These are phyloP conservation scores for Celastrina argiolus DNA, from an alignment of 2,888 invertebrate genomes.

Conservation along the genomic window DNA sequence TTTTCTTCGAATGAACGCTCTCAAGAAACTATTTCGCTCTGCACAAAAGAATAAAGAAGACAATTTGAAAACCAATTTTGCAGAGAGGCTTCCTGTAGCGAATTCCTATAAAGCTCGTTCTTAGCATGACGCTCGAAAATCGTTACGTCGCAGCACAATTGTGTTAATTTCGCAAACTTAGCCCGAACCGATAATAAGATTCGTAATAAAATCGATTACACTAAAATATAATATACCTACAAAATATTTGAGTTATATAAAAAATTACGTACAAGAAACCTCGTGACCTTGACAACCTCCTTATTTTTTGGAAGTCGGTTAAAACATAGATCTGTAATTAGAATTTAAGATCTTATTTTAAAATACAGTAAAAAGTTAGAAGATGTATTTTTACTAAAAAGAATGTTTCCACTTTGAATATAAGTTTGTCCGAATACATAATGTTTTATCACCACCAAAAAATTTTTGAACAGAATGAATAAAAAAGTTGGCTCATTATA, in stretches of 20 bases:
- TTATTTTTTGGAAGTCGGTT: too few species aligned
- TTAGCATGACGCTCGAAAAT: slow-evolving; percentile 33
- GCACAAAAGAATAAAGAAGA: slow-evolving; percentile 19
- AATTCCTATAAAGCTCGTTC: slow-evolving; percentile 29
- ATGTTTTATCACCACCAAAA: neutral
- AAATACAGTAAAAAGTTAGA: too few species aligned
- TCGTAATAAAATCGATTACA: neutral
- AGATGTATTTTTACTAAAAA: too few species aligned
- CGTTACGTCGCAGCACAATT: slow-evolving; percentile 49
- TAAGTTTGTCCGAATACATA: neutral
- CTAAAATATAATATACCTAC: neutral
- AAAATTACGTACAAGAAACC: too few species aligned
- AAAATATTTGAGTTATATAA: too few species aligned
- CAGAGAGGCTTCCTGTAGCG: slow-evolving; percentile 28
- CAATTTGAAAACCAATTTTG: slow-evolving; percentile 29
- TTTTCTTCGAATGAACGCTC: neutral
- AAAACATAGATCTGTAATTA: too few species aligned
- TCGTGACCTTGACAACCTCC: too few species aligned
- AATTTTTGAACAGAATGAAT: neutral
- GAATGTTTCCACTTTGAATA: too few species aligned
- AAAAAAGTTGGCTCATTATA: neutral
- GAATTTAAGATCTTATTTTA: too few species aligned
- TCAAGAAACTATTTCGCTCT: slow-evolving; percentile 9
- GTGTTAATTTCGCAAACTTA: slow-evolving; percentile 59
- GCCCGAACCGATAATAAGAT: slow-evolving; percentile 42